Conservation (phyloP, 2,113 vertebrate genomes). For the Pseudois nayaur region DNA sequence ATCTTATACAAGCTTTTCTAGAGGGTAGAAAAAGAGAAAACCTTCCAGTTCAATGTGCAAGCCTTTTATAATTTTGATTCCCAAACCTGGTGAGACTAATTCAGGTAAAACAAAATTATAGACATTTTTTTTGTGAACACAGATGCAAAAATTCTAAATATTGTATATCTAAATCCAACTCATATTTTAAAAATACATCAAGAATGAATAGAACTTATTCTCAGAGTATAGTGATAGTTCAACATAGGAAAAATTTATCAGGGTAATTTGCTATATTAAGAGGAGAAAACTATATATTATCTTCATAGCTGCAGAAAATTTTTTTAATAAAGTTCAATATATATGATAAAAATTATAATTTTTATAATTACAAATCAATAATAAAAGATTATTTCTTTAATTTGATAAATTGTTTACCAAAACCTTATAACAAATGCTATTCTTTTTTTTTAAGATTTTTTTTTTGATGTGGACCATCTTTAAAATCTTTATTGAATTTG, state of each 20-base stretch:
- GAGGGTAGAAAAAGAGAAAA: not conserved
- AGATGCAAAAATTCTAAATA: not conserved
- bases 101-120: not conserved
- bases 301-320: not conserved
- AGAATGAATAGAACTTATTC: not conserved
- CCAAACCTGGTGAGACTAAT: not conserved
- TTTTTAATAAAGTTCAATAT: not conserved
- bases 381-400: not conserved
- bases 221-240: not conserved
- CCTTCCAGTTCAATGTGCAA: not conserved
- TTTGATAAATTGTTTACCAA: not conserved
- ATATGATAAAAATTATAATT: not conserved
- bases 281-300: not conserved
- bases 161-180: not conserved
- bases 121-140: not conserved
- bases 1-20: not conserved
- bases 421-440: not conserved
- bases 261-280: not conserved
- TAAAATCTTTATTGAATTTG: not conserved
- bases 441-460: not conserved
- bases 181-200: not conserved
- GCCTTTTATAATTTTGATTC: not conserved
- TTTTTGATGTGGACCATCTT: not conserved
- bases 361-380: not conserved
- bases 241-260: not conserved